These are phyloP conservation scores for Drosophila hydei DNA, from an alignment of 1,140 invertebrate species.

Conservation along the genomic window DNA sequence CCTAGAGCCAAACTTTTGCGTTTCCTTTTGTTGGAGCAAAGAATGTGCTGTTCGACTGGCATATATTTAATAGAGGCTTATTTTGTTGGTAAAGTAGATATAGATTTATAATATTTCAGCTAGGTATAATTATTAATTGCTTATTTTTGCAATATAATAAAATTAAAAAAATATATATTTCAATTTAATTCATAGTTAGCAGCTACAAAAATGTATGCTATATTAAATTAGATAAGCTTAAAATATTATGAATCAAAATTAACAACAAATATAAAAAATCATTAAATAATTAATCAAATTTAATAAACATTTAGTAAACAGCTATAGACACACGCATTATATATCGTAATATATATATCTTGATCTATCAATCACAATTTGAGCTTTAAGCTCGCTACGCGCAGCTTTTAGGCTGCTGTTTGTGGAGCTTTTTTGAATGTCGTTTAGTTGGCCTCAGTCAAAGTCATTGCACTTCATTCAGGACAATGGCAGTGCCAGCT, in stretches of 20 bases:
- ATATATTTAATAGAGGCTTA: not conserved
- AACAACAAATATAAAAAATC: no score
- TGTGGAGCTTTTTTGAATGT: constrained; percentile 21
- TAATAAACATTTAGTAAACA: no score
- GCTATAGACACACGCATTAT: no score
- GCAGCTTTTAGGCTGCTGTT: constrained; percentile 1
- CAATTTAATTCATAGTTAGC: not conserved
- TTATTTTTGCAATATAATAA: not conserved
- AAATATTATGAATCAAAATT: no score
- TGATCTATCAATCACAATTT: not conserved
- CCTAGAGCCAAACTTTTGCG: constrained; percentile 15
- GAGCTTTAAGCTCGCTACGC: constrained; percentile 45
- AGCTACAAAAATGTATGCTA: not conserved
- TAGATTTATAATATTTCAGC: no score
- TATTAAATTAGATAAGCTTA: not conserved
- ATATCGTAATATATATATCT: no score
- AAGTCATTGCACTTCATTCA: constrained; percentile 65
- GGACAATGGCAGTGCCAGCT: constrained; percentile 53
- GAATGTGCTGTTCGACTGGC: not conserved
- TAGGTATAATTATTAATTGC: not conserved
- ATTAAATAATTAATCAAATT: no score
- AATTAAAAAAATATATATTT: not conserved
- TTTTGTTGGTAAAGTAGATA: no score
- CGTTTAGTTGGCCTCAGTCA: constrained; percentile 47
- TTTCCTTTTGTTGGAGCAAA: not conserved